Conservation (phyloP, 2,888 invertebrate genomes). For the Drosophila fungiperda region DNA sequence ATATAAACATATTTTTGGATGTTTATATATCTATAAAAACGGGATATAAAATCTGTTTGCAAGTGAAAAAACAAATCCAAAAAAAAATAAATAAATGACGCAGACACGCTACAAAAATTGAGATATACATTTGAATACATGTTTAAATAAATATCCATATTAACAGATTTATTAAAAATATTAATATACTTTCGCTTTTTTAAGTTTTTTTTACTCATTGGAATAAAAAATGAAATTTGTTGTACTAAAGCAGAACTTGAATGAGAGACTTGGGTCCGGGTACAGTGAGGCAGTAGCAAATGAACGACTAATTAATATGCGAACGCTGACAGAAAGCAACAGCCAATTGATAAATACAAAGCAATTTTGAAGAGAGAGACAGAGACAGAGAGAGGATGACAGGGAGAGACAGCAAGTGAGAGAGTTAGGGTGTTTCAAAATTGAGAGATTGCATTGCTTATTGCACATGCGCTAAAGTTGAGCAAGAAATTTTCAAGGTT, state of each 20-base stretch:
- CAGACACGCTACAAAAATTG: background rate
- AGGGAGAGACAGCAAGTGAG: background rate
- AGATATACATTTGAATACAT: slow-evolving; percentile 10
- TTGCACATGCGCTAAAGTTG: slow-evolving; percentile 67
- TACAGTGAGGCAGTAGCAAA: slow-evolving; percentile 28
- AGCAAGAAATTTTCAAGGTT: slow-evolving; percentile 82
- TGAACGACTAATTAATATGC: slow-evolving; percentile 56
- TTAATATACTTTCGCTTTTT: slow-evolving; percentile 71
- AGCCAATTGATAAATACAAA: slow-evolving; percentile 49
- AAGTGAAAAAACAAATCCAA: slow-evolving; percentile 8
- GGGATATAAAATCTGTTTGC: slow-evolving; percentile 3
- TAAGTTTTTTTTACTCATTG: slow-evolving; percentile 46
- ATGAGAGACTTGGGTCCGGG: slow-evolving; percentile 13
- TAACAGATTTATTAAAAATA: slow-evolving; percentile 25
- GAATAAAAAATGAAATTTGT: slow-evolving; percentile 52
- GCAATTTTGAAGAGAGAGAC: background rate
- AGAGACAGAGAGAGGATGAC: background rate
- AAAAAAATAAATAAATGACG: slow-evolving; percentile 3
- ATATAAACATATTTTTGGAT: background rate
- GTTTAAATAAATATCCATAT: slow-evolving; percentile 11
- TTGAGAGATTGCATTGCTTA: slow-evolving; percentile 47
- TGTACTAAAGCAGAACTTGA: slow-evolving; percentile 38
- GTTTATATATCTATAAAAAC: background rate
- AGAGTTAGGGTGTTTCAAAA: slow-evolving; percentile 3
- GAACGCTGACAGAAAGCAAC: slow-evolving; percentile 39